Percentiles rank a stretch among this genome's conserved stretches.
Conservation (phyloP, 2,888 invertebrate genomes). For the Rhodophaea formosa region DNA sequence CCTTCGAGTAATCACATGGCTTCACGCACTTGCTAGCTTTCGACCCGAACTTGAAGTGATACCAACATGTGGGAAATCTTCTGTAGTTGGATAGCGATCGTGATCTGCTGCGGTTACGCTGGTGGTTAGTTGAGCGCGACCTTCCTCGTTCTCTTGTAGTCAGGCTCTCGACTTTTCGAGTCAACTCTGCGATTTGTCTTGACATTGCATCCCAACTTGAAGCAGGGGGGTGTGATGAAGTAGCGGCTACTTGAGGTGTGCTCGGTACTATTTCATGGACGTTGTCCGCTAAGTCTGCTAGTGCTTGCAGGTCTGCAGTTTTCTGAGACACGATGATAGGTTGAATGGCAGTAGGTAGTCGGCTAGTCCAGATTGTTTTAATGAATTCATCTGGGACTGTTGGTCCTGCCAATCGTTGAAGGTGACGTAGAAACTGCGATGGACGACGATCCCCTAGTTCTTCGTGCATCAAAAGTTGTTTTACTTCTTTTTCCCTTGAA, state of each 20-base stretch:
- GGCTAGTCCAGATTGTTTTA: slow-evolving; percentile 24
- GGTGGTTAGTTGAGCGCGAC: no score
- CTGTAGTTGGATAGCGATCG: no score
- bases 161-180: slow-evolving; percentile 1
- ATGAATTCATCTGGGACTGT: slow-evolving; percentile 26
- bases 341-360: slow-evolving; percentile 25
- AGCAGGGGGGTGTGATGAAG: background rate
- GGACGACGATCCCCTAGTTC: no score
- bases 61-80: no score
- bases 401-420: no score
- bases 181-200: slow-evolving; percentile 3
- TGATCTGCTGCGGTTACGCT: no score
- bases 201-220: background rate
- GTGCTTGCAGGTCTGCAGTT: slow-evolving; percentile 11
- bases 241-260: slow-evolving; percentile 17
- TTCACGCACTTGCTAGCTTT: no score
- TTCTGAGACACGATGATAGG: slow-evolving; percentile 25
- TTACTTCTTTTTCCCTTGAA: slow-evolving; percentile 25
- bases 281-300: slow-evolving; percentile 28
- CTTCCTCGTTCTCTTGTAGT: background rate
- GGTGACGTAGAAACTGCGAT: no score
- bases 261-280: slow-evolving; percentile 23
- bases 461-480: slow-evolving; percentile 23
- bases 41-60: no score
- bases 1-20: slow-evolving; percentile 24